Evolutionary conservation across 2,113 vertebrate genomes (phyloP).

Genomic region (Cavia aperea): DNA sequence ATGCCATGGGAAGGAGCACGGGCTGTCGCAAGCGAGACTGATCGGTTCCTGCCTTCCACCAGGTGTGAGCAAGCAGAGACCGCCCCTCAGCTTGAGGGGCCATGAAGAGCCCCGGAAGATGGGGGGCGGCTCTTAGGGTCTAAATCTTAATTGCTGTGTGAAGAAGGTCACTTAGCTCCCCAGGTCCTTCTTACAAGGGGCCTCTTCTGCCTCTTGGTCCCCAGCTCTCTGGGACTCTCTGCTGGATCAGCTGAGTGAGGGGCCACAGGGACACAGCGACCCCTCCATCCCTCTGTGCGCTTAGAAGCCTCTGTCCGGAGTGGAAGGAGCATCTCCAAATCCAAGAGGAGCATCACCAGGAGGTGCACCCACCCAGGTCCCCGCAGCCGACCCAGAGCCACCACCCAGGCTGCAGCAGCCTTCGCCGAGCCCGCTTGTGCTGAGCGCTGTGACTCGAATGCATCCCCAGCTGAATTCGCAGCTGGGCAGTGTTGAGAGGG

Average conservation of each 20-base stretch:
- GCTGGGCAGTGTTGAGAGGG: too few relatives aligned
- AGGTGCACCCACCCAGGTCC: background rate
- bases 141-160: background rate
- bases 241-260: background rate
- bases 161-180: background rate
- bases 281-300: too few relatives aligned
- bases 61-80: rapidly evolving
- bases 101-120: background rate
- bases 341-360: rapidly evolving
- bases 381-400: background rate
- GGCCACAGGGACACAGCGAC: background rate
- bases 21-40: background rate
- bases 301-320: background rate
- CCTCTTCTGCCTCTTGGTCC: background rate
- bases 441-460: background rate
- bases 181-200: background rate
- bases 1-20: background rate
- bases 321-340: background rate
- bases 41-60: background rate
- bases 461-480: background rate
- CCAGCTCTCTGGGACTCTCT: background rate
- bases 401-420: background rate
- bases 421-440: background rate
- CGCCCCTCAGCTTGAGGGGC: background rate
- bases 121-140: background rate